phyloP scores from a whole-genome alignment of 2,113 vertebrate genomes.

The Myrmecophaga tridactyla region DNA sequence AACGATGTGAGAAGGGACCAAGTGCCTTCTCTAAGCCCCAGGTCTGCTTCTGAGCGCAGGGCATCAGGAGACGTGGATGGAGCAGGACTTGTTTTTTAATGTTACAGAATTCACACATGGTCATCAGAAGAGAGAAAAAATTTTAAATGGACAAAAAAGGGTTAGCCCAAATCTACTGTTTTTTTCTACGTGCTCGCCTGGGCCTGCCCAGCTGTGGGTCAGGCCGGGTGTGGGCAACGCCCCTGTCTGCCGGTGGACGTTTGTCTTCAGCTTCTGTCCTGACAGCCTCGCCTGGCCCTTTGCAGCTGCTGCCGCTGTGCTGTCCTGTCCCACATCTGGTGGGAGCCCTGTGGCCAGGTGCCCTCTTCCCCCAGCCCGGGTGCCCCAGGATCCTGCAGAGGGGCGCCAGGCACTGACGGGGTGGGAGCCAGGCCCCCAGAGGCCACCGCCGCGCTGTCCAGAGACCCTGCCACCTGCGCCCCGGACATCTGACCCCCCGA shows the following conservation, averaged over 20 bases:
- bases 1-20: rapidly evolving
- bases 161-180: background rate
- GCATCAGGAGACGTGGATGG: rapidly evolving
- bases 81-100: too few relatives aligned
- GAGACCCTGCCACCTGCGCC: constrained; percentile 74
- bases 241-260: rapidly evolving
- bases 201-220: rapidly evolving
- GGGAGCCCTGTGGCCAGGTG: constrained; percentile 81
- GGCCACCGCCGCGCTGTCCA: constrained; percentile 84
- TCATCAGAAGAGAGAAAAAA: background rate
- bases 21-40: too few relatives aligned
- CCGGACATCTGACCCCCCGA: background rate
- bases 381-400: constrained; percentile 75
- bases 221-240: rapidly evolving
- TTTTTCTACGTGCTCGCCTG: rapidly evolving
- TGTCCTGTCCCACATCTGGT: constrained; percentile 91
- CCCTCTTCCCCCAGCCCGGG: constrained; percentile 85
- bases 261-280: background rate
- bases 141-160: background rate
- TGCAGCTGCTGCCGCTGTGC: constrained; percentile 85
- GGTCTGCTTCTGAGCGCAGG: rapidly evolving
- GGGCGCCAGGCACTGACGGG: background rate
- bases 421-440: constrained; percentile 60
- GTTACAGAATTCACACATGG: background rate
- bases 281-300: background rate